These are phyloP conservation scores for Prenolepis imparis DNA, from an alignment of 2,888 invertebrate genomes.

Conservation along the genomic window DNA sequence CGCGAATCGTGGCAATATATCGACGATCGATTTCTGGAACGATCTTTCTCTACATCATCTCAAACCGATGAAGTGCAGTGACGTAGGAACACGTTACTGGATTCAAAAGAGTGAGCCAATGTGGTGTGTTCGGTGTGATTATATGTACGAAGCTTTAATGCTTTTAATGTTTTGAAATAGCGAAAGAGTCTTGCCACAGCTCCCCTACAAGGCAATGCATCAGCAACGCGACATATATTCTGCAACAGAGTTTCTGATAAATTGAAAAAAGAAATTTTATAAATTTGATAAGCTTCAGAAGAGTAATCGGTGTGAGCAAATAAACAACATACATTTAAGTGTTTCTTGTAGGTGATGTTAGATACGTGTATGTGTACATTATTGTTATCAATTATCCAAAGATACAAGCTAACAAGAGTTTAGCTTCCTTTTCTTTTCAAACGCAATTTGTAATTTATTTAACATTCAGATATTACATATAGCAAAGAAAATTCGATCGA, in stretches of 20 bases:
- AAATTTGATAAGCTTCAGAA: background rate
- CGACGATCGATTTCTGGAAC: slow-evolving; percentile 9
- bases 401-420: background rate
- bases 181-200: background rate
- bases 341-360: background rate
- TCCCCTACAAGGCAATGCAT: background rate
- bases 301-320: background rate
- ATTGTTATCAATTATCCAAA: background rate
- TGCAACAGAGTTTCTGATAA: background rate
- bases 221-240: background rate
- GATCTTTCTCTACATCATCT: slow-evolving; percentile 51
- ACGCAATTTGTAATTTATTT: background rate
- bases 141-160: background rate
- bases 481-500: background rate
- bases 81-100: slow-evolving; percentile 70
- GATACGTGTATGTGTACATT: background rate
- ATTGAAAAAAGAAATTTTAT: background rate
- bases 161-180: background rate
- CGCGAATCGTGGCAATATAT: slow-evolving; percentile 52
- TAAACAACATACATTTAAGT: background rate
- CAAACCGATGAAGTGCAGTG: slow-evolving; percentile 54
- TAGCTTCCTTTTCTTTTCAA: background rate
- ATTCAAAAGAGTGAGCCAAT: slow-evolving; percentile 11
- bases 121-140: background rate
- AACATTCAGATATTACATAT: background rate